phyloP scores from a whole-genome alignment of 2,888 invertebrate species.

The Noctua pronuba region DNA sequence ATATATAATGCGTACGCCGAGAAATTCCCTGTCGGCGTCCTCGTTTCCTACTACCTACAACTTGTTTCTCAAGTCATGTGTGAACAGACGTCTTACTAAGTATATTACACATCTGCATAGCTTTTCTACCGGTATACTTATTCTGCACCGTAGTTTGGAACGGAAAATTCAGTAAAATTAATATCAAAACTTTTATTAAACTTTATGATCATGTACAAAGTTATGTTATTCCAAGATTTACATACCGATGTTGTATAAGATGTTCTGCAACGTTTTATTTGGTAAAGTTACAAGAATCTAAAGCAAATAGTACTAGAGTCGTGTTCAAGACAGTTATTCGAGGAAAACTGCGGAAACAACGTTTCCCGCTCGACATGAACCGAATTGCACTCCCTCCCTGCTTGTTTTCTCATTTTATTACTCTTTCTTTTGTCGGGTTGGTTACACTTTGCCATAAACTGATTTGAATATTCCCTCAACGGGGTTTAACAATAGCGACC shows the following conservation, averaged over 20 bases:
- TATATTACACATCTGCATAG: constrained; percentile 53
- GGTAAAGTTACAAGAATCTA: constrained; percentile 65
- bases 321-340: constrained; percentile 75
- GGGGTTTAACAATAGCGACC: constrained; percentile 61
- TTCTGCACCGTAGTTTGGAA: constrained; percentile 22
- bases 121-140: constrained; percentile 21
- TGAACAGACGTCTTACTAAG: constrained; percentile 52
- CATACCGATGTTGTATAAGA: constrained; percentile 41
- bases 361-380: constrained; percentile 73
- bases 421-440: constrained; percentile 67
- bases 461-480: constrained; percentile 68
- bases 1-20: constrained; percentile 62
- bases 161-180: constrained; percentile 7
- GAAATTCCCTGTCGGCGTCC: constrained; percentile 62
- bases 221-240: constrained; percentile 28
- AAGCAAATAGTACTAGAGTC: constrained; percentile 68
- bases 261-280: constrained; percentile 48
- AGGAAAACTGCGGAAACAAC: constrained; percentile 75
- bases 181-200: constrained; percentile 30
- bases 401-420: constrained; percentile 75
- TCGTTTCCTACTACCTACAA: constrained; percentile 54
- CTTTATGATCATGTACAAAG: constrained; percentile 24
- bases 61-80: constrained; percentile 61
- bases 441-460: constrained; percentile 68
- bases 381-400: constrained; percentile 71